These are phyloP conservation scores for Philereme transversata DNA, from an alignment of 2,888 invertebrate genomes.

Conservation along the genomic window DNA sequence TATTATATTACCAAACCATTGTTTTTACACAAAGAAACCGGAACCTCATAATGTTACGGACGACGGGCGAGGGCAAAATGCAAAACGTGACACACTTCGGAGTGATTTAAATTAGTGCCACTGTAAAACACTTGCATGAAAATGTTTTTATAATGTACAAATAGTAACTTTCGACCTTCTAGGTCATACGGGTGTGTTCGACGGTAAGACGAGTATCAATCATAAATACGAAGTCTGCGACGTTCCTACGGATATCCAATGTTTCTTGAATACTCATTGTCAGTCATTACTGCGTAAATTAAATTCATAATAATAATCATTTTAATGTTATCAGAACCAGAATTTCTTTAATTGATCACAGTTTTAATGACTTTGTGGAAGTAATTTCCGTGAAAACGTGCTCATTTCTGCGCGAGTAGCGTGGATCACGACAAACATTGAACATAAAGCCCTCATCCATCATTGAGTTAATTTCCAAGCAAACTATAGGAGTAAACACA, in stretches of 20 bases:
- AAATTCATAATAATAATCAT: slow-evolving; percentile 21
- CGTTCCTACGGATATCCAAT: no score
- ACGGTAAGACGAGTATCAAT: no score
- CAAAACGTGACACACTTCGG: slow-evolving; percentile 32
- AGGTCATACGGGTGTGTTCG: no score
- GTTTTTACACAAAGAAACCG: slow-evolving; percentile 48
- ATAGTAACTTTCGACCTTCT: no score
- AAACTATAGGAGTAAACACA: no score
- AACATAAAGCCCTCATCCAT: slow-evolving; percentile 13
- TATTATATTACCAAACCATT: slow-evolving; percentile 48
- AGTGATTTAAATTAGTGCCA: slow-evolving; percentile 17
- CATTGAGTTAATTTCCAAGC: not conserved
- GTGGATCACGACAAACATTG: slow-evolving; percentile 28
- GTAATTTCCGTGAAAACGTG: slow-evolving; percentile 53
- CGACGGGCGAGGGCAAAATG: slow-evolving; percentile 35
- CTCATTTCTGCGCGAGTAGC: slow-evolving; percentile 28
- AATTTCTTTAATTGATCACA: not conserved
- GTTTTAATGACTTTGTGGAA: slow-evolving; percentile 44
- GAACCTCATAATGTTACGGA: slow-evolving; percentile 39
- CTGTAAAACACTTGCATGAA: not conserved
- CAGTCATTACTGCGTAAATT: not conserved
- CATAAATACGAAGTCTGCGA: no score
- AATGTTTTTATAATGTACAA: no score
- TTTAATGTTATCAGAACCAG: not conserved
- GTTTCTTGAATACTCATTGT: no score